These are phyloP conservation scores for Uropetala carovei DNA, from an alignment of 2,888 invertebrate genomes.

Conservation along the genomic window DNA sequence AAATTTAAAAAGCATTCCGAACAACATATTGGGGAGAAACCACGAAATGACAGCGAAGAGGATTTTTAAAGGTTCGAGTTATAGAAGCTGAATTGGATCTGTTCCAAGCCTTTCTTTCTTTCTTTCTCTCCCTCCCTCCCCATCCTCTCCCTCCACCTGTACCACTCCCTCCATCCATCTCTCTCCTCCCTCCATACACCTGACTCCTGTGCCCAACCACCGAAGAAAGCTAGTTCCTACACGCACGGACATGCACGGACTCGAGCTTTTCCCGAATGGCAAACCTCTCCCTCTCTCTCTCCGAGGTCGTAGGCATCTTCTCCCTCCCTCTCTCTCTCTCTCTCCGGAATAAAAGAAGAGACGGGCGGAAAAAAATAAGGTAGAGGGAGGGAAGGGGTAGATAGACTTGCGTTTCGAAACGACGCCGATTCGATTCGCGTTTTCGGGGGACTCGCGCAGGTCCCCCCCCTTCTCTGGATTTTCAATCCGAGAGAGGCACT, in stretches of 20 bases:
- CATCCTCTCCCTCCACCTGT: neutral
- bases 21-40: too few species aligned
- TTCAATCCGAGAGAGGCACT: too few species aligned
- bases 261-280: neutral
- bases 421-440: neutral
- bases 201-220: conserved; percentile 1
- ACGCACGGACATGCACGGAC: conserved; percentile 27
- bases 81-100: neutral
- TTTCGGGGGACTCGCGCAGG: neutral
- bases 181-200: neutral
- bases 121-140: too few species aligned
- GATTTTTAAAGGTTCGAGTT: too few species aligned
- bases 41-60: too few species aligned
- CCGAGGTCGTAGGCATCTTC: neutral
- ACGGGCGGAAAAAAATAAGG: neutral
- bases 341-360: neutral
- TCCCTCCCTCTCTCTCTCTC: neutral
- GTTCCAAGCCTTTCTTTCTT: neutral
- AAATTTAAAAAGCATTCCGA: too few species aligned
- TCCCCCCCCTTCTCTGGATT: too few species aligned
- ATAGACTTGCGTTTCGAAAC: neutral
- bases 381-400: neutral
- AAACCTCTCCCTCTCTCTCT: neutral
- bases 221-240: neutral
- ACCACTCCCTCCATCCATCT: neutral